A percentile compares a stretch with the other conserved stretches of the same genome.
Conservation (phyloP, 2,888 invertebrate species). For the Parelbella ahira region DNA sequence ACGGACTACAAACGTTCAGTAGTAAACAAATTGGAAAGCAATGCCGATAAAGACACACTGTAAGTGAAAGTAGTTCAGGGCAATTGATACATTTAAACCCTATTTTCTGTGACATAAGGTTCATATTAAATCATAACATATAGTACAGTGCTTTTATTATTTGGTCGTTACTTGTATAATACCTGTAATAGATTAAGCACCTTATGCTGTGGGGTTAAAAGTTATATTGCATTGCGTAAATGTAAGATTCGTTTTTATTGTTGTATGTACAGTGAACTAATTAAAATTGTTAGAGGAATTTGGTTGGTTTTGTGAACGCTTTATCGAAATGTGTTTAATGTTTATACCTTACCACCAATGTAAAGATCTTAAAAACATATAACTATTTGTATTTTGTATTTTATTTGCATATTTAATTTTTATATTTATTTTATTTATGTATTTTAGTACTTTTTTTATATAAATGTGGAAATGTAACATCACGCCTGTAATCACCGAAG, state of each 20-base stretch:
- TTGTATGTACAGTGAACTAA: background rate
- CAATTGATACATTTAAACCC: background rate
- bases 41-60: background rate
- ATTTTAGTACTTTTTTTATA: too few species aligned
- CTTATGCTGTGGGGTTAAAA: background rate
- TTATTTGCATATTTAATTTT: too few species aligned
- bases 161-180: slow-evolving; percentile 4
- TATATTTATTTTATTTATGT: too few species aligned
- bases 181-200: background rate
- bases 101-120: slow-evolving; percentile 3
- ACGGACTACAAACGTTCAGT: background rate
- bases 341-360: too few species aligned
- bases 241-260: background rate
- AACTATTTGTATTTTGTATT: too few species aligned
- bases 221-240: slow-evolving; percentile 10
- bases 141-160: background rate
- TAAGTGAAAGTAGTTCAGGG: slow-evolving; percentile 4
- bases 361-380: too few species aligned
- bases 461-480: too few species aligned
- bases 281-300: too few species aligned
- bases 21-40: slow-evolving; percentile 14
- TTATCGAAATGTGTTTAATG: too few species aligned
- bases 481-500: too few species aligned
- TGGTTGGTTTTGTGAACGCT: too few species aligned
- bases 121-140: background rate